Evolutionary conservation across 1,140 invertebrate genomes (phyloP).

Genomic region (Sitophilus oryzae): DNA sequence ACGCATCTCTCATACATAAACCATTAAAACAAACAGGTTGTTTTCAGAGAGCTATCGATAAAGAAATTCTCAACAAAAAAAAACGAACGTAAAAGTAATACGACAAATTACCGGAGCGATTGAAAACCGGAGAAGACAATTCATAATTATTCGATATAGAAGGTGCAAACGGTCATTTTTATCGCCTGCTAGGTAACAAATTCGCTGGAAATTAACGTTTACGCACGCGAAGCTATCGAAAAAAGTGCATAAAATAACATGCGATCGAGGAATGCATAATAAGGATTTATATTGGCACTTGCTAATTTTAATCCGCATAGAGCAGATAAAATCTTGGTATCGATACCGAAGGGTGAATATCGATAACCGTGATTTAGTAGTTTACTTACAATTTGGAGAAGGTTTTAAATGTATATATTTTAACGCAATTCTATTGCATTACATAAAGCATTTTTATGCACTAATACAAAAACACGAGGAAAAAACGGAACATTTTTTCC

Average conservation of each 20-base stretch:
- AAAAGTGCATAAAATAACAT: neutral
- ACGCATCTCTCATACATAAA: neutral
- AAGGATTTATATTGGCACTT: neutral
- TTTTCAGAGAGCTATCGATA: neutral
- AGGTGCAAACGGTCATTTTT: neutral
- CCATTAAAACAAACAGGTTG: neutral
- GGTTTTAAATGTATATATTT: too few relatives aligned
- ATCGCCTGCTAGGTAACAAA: neutral
- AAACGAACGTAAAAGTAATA: neutral
- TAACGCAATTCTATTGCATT: too few relatives aligned
- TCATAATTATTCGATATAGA: neutral
- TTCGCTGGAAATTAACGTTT: neutral
- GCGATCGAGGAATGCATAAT: neutral
- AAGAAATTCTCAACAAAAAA: neutral
- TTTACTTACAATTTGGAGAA: too few relatives aligned
- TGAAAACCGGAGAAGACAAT: neutral
- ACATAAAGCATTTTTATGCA: too few relatives aligned
- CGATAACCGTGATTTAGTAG: too few relatives aligned
- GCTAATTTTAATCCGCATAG: too few relatives aligned
- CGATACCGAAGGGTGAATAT: too few relatives aligned
- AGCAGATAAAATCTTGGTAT: too few relatives aligned
- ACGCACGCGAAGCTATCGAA: neutral
- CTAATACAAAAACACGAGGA: too few relatives aligned
- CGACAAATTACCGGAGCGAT: neutral
- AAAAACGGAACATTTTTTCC: too few relatives aligned